Evolutionary conservation across 1,140 invertebrate species (phyloP).

Genomic region (Cherax quadricarinatus): DNA sequence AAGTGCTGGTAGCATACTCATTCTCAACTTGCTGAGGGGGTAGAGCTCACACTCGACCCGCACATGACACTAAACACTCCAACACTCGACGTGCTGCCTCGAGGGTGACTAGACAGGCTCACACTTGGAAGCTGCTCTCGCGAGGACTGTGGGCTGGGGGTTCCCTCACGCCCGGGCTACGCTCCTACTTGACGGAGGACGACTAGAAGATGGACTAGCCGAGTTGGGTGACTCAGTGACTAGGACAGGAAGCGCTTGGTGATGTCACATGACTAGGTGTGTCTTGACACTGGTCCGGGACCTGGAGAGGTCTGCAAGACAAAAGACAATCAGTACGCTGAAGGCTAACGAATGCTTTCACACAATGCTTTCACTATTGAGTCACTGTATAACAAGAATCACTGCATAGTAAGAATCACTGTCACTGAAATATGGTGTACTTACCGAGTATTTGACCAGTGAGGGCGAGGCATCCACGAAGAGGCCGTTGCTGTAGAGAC

Average conservation of each 20-base stretch:
- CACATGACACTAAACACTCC: not conserved
- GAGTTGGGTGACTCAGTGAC: slow-evolving; percentile 16
- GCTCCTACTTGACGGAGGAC: not conserved
- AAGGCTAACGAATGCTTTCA: not conserved
- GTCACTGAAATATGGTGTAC: not conserved
- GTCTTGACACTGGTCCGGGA: slow-evolving; percentile 5
- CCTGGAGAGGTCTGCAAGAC: slow-evolving; percentile 37
- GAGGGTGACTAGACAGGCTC: slow-evolving; percentile 27
- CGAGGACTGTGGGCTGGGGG: slow-evolving; percentile 44
- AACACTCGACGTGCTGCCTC: not conserved
- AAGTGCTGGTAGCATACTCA: slow-evolving; percentile 21
- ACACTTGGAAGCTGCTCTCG: slow-evolving; percentile 32
- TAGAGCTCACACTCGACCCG: not conserved
- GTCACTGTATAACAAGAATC: not conserved
- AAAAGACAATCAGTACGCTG: slow-evolving; percentile 3
- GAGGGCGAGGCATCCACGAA: not conserved
- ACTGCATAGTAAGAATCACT: slow-evolving; percentile 3
- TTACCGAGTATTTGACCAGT: slow-evolving; percentile 45
- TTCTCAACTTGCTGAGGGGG: not conserved
- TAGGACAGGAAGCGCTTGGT: slow-evolving; percentile 5
- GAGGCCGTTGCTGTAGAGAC: slow-evolving; percentile 58
- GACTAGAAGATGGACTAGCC: slow-evolving; percentile 31
- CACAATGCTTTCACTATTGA: not conserved
- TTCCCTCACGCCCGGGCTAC: too few species aligned
- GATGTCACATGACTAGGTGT: slow-evolving; percentile 60